Evolutionary conservation across 2,113 vertebrate species (phyloP).

Genomic region (Haliaeetus leucogaster): DNA sequence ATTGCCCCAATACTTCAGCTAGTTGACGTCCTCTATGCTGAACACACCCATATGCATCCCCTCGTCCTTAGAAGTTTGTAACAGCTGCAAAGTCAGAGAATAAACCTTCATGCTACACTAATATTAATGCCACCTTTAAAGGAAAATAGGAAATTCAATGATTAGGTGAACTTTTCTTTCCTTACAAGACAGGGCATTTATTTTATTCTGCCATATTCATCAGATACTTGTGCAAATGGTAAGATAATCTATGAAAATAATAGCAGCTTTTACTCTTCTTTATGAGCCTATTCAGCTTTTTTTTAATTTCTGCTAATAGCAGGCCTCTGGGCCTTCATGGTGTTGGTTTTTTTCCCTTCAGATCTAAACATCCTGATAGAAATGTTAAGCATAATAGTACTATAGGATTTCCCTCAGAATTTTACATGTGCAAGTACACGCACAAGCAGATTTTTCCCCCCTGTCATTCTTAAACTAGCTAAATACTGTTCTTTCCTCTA

Average conservation of each 20-base stretch:
- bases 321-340: background rate
- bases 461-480: background rate
- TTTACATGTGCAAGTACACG: background rate
- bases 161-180: background rate
- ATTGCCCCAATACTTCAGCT: background rate
- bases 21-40: background rate
- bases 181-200: background rate
- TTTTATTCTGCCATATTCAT: background rate
- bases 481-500: background rate
- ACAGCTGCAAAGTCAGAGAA: background rate
- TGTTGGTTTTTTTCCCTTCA: background rate
- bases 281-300: background rate
- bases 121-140: background rate
- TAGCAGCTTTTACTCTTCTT: background rate
- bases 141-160: background rate
- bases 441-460: rapidly evolving
- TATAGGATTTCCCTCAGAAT: background rate
- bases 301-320: background rate
- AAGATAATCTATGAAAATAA: background rate
- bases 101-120: background rate
- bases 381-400: background rate
- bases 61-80: background rate
- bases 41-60: background rate
- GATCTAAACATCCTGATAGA: background rate
- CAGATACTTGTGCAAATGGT: background rate